phyloP scores from a whole-genome alignment of 2,113 vertebrate species.

The Cyphomyrus plagiostoma region DNA sequence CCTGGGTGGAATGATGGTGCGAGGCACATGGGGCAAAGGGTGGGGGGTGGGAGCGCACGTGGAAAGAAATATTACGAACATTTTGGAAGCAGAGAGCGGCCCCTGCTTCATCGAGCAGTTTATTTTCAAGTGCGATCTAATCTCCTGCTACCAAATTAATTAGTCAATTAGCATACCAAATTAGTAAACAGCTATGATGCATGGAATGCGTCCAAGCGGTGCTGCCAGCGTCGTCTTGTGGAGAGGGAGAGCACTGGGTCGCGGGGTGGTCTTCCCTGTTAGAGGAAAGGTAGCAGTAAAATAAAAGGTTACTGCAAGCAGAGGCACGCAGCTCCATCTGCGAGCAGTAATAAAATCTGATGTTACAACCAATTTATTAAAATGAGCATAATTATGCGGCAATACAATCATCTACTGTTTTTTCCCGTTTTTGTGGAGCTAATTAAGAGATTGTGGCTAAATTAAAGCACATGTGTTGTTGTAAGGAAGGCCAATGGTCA shows the following conservation, averaged over 20 bases:
- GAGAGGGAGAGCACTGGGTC: neutral
- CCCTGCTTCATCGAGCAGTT: neutral
- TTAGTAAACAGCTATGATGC: slow-evolving; percentile 29
- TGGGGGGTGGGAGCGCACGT: neutral
- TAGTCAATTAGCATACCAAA: slow-evolving; percentile 28
- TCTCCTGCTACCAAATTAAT: slow-evolving; percentile 30
- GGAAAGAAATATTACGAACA: slow-evolving; percentile 1
- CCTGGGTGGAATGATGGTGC: neutral
- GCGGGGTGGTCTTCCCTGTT: neutral
- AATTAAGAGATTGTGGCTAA: neutral
- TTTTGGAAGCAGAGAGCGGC: neutral
- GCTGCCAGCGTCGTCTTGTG: neutral
- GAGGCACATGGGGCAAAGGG: neutral
- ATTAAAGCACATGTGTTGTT: neutral
- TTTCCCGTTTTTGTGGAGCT: neutral
- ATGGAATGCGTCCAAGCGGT: slow-evolving; percentile 25
- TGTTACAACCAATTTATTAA: slow-evolving; percentile 2
- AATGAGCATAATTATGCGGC: slow-evolving; percentile 8
- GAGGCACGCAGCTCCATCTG: slow-evolving; percentile 15
- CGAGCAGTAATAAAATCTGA: slow-evolving; percentile 15
- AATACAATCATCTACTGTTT: slow-evolving; percentile 11
- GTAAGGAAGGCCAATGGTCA: neutral
- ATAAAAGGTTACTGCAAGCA: slow-evolving; percentile 4
- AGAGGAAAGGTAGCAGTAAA: slow-evolving; percentile 9
- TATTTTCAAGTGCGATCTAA: slow-evolving; percentile 22